Evolutionary conservation across 2,113 vertebrate species (phyloP).

Genomic region (Xiphias gladius): DNA sequence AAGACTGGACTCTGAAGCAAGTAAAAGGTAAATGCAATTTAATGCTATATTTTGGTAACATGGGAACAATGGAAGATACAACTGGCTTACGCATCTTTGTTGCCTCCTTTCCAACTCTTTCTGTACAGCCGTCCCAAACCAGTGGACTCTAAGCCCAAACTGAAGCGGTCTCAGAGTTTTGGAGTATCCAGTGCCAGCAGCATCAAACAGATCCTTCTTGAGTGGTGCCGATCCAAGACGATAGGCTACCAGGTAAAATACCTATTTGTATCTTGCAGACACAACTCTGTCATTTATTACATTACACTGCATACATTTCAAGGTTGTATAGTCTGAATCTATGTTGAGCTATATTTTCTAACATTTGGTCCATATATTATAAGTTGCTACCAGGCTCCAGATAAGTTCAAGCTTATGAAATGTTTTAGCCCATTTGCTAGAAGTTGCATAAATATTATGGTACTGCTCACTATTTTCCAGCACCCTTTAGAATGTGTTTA

Average conservation of each 20-base stretch:
- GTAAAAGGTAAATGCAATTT: slow-evolving; percentile 80
- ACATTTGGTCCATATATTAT: background rate
- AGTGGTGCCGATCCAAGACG: slow-evolving; percentile 98
- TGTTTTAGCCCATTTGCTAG: background rate
- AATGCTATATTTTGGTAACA: background rate
- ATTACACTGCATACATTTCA: background rate
- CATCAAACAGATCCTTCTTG: slow-evolving; percentile 97
- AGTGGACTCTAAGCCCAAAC: slow-evolving; percentile 90
- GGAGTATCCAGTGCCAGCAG: slow-evolving; percentile 96
- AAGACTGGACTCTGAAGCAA: slow-evolving; percentile 88
- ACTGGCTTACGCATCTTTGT: background rate
- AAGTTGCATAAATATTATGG: no score
- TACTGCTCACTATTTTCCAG: background rate
- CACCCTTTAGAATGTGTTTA: background rate
- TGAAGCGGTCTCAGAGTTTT: slow-evolving; percentile 97
- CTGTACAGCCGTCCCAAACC: slow-evolving; percentile 82
- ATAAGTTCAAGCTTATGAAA: background rate
- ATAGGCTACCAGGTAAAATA: slow-evolving; percentile 92
- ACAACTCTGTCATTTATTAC: background rate
- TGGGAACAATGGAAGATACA: background rate
- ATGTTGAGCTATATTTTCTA: background rate
- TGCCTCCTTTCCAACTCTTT: background rate
- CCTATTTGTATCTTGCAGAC: background rate
- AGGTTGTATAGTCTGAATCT: background rate
- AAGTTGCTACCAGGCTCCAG: background rate